A percentile compares a stretch with the other conserved stretches of the same genome.
These are phyloP conservation scores for Pygoscelis antarcticus DNA, from an alignment of 2,113 vertebrate genomes.

Conservation along the genomic window DNA sequence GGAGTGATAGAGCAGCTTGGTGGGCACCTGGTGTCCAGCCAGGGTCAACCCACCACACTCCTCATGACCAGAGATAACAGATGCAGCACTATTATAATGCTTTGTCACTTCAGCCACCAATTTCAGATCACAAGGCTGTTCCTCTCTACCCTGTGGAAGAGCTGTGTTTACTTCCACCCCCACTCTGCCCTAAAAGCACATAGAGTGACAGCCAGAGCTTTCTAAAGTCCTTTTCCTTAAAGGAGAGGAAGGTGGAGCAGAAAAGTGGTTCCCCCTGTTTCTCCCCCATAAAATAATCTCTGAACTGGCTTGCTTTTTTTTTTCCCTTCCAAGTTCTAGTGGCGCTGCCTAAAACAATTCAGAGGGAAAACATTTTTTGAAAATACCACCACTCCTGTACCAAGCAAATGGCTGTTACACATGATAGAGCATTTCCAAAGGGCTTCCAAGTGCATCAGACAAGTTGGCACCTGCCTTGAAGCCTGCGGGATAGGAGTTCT, in stretches of 20 bases:
- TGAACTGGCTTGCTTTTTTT: neutral
- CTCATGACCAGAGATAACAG: neutral
- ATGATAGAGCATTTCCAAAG: neutral
- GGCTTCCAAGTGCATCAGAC: neutral
- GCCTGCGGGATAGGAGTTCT: neutral
- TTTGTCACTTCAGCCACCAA: slow-evolving; percentile 22
- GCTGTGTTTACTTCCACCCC: slow-evolving; percentile 10
- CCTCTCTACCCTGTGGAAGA: neutral
- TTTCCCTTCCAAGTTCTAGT: neutral
- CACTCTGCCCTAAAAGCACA: neutral
- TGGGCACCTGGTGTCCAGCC: too few relatives aligned
- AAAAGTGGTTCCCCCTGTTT: neutral
- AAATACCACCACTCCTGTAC: neutral
- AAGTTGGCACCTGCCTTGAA: neutral
- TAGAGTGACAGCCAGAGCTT: slow-evolving; percentile 13
- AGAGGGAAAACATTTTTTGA: neutral
- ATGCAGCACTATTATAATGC: slow-evolving; percentile 8
- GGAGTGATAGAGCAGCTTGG: neutral
- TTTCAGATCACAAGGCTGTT: neutral
- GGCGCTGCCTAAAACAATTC: neutral
- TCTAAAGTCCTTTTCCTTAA: neutral
- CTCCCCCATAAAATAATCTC: neutral
- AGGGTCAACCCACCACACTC: neutral
- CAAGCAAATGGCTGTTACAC: neutral
- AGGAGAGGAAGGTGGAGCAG: neutral